phyloP scores from a whole-genome alignment of 1,140 invertebrate genomes.

The Drosophila carrolli region DNA sequence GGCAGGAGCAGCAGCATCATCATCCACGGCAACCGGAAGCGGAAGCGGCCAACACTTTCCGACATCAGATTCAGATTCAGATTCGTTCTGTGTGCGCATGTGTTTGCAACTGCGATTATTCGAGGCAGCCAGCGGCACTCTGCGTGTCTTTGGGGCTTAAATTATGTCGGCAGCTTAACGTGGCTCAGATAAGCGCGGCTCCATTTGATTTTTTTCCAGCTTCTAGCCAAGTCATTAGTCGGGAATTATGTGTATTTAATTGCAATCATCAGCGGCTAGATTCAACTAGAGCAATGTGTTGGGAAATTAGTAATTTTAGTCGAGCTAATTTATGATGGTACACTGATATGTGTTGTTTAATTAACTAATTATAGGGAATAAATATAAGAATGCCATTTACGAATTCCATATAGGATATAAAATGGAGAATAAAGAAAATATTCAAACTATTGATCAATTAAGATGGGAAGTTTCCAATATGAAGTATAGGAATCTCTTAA shows the following conservation, averaged over 20 bases:
- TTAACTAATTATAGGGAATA: neutral
- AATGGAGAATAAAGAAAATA: no score
- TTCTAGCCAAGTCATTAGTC: constrained; percentile 52
- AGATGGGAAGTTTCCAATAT: no score
- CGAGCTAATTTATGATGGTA: neutral
- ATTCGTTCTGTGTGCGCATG: constrained; percentile 10
- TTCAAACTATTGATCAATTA: no score
- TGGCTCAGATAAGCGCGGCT: constrained; percentile 54
- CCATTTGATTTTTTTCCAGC: constrained; percentile 48
- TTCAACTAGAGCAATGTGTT: neutral
- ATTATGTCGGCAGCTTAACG: constrained; percentile 71
- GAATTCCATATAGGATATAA: no score
- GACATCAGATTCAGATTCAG: constrained; percentile 9
- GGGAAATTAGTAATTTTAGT: constrained; percentile 9
- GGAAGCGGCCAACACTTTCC: constrained; percentile 68
- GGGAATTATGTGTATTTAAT: constrained; percentile 68
- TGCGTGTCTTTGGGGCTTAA: constrained; percentile 42
- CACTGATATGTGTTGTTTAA: neutral
- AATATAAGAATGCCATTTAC: no score
- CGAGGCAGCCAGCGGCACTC: neutral
- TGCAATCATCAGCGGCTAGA: constrained; percentile 49
- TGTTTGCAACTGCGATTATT: constrained; percentile 31
- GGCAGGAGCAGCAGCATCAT: constrained; percentile 20
- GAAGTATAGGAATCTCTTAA: no score
- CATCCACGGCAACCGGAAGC: constrained; percentile 58